Base-by-base conservation (phyloP, 2,797 vertebrate species). In the Synanceia verrucosa region DNA sequence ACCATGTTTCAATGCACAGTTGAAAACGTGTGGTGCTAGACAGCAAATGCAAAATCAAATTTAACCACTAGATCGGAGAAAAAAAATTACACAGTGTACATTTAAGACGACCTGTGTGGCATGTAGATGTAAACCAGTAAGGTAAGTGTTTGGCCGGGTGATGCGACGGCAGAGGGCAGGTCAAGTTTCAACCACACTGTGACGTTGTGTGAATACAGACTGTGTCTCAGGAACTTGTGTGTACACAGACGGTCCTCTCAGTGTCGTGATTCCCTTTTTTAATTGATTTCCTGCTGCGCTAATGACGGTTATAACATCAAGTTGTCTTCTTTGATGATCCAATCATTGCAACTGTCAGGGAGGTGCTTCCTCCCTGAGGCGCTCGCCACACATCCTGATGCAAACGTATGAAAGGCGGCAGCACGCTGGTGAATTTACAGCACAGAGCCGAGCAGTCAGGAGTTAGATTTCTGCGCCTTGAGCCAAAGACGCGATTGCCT, bases 241-340 rank as follows among this genome's bases (percentile, higher is more conserved):
- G 28, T 28, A 33, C 34, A 0, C 39, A 21, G n/a, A n/a, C 57
- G 0, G 5, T 12, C 26, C 36, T 57, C 71, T n/a, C 37, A 60
- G 12, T 8, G 44, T 57, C 28, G 39, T 10, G 34, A 62, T 75
- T 73, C 57, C 50, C 64, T 71, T n/a, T n/a, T n/a, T 76, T 86
- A 86, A 86, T 87, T 82, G 77, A 86, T 88, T 82, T 79, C 72
- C 74, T 77, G 12, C 67, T 9, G 39, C 64, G 2, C 68, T 84
- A 79, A 86, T 78, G 76, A 83, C 9, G 53, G 70, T 46, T 77
- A 36, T 64, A 67, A 70, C 71, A 86, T 73, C 46, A 46, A 79
- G 51, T 82, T 64, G 76, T 86, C 73, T 39, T 34, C 44, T 78
- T 65, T 91, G 82, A 86, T 78, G 74, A 76, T 61, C 78, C 78